Evolutionary conservation across 1,140 invertebrate genomes (phyloP).

Genomic region (Trichonephila clavata): DNA sequence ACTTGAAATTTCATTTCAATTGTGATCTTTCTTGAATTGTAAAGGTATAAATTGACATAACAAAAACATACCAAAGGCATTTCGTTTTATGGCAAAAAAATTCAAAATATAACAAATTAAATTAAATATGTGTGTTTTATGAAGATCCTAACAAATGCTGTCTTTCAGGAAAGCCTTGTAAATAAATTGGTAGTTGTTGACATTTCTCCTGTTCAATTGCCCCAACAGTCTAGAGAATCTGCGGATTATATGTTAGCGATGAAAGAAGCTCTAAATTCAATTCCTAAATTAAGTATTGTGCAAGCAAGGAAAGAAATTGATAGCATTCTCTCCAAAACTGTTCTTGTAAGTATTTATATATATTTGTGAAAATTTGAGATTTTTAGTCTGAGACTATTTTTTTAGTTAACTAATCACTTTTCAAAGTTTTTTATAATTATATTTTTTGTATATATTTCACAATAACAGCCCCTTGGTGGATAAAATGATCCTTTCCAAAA

Average conservation of each 20-base stretch:
- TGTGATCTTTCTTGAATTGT: too few relatives aligned
- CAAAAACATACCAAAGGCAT: not conserved
- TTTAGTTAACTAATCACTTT: too few relatives aligned
- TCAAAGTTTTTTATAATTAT: too few relatives aligned
- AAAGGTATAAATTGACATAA: not conserved
- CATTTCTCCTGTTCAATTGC: slow-evolving; percentile 87
- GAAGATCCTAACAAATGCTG: not conserved
- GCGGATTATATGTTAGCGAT: slow-evolving; percentile 48
- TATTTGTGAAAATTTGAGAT: too few relatives aligned
- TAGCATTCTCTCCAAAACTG: slow-evolving; percentile 1
- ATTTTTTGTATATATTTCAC: too few relatives aligned
- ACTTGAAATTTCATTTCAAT: too few relatives aligned
- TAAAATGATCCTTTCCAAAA: too few relatives aligned
- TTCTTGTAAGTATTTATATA: slow-evolving; percentile 58
- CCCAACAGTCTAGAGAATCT: not conserved
- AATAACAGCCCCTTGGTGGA: too few relatives aligned
- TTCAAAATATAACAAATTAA: not conserved
- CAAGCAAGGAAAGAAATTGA: slow-evolving; percentile 70
- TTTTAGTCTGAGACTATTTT: too few relatives aligned
- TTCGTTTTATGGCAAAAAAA: not conserved
- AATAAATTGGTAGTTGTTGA: slow-evolving; percentile 91
- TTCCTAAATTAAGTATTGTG: slow-evolving; percentile 20
- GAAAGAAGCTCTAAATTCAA: slow-evolving; percentile 34
- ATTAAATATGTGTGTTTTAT: not conserved
- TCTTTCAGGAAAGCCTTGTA: slow-evolving; percentile 86